These are phyloP conservation scores for Drosophila cognata DNA, from an alignment of 2,888 invertebrate species.

Conservation along the genomic window DNA sequence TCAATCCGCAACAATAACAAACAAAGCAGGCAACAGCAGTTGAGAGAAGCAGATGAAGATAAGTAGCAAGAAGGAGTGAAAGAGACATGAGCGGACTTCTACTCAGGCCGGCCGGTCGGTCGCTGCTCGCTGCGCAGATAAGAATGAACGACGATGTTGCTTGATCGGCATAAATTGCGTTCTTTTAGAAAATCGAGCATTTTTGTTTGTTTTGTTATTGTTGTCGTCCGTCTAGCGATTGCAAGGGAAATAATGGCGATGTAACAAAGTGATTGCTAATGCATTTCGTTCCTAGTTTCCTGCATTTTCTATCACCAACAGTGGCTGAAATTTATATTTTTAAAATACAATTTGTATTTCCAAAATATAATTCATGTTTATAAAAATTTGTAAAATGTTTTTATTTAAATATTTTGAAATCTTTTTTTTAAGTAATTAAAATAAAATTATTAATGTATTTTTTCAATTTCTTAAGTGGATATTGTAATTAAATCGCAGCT, in stretches of 20 bases:
- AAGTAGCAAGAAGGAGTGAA: constrained; percentile 19
- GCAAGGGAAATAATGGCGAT: constrained; percentile 1
- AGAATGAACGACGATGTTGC: constrained; percentile 38
- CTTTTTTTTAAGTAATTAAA: not conserved
- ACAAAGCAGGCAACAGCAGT: constrained; percentile 26
- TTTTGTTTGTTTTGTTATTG: constrained; percentile 12
- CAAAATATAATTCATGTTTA: not conserved
- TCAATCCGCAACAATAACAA: constrained; percentile 54
- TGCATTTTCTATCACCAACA: not conserved
- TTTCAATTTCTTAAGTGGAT: not conserved
- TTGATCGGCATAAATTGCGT: constrained; percentile 60
- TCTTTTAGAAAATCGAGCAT: constrained; percentile 39
- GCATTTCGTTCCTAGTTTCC: not conserved
- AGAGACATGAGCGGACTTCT: constrained; percentile 28
- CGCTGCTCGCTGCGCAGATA: constrained; percentile 33
- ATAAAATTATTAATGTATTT: not conserved
- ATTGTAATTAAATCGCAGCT: not conserved
- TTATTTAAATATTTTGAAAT: not conserved
- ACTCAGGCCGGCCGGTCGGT: constrained; percentile 18
- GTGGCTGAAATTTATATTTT: not conserved
- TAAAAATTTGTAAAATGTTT: not conserved
- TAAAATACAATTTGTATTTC: not conserved
- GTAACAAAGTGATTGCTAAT: constrained; percentile 1
- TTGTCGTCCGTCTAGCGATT: constrained; percentile 15
- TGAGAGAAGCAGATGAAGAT: constrained; percentile 14